Percentiles rank a stretch among this genome's conserved stretches.
Evolutionary conservation across 2,797 vertebrate species (phyloP).

Genomic region (Lophius americanus): DNA sequence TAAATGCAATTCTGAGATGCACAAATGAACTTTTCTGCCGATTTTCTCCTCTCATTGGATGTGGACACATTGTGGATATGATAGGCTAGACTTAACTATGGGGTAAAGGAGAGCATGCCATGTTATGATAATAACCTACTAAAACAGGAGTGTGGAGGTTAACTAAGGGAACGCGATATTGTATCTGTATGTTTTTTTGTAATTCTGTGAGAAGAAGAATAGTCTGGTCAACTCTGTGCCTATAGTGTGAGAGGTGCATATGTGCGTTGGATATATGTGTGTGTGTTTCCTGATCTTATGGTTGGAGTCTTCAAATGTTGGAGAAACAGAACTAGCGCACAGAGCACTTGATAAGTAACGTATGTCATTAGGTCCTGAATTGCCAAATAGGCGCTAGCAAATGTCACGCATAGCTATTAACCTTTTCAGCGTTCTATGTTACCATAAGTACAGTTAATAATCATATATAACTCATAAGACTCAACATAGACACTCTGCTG

Average conservation of each 20-base stretch:
- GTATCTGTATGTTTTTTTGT: background rate
- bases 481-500: background rate
- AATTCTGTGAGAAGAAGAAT: conserved; percentile 9
- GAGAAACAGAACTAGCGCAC: conserved; percentile 33
- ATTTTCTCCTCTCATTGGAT: background rate
- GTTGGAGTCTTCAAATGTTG: conserved; percentile 31
- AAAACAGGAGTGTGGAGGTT: no score
- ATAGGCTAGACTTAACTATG: no score
- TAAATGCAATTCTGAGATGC: background rate
- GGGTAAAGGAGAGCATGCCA: no score
- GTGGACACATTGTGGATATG: background rate
- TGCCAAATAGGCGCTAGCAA: conserved; percentile 33
- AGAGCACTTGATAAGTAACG: conserved; percentile 34
- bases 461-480: conserved; percentile 42
- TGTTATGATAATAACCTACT: no score
- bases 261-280: conserved; percentile 5
- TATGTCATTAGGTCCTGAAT: conserved; percentile 51
- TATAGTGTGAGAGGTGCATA: conserved; percentile 27
- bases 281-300: conserved; percentile 35
- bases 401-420: conserved; percentile 34
- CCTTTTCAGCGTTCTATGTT: conserved; percentile 28
- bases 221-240: conserved; percentile 18
- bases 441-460: conserved; percentile 20
- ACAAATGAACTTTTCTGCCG: background rate
- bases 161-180: no score